A percentile compares a stretch with the other conserved stretches of the same genome.
Evolutionary conservation across 1,140 invertebrate genomes (phyloP).

Genomic region (Rhagoletis zephyria): DNA sequence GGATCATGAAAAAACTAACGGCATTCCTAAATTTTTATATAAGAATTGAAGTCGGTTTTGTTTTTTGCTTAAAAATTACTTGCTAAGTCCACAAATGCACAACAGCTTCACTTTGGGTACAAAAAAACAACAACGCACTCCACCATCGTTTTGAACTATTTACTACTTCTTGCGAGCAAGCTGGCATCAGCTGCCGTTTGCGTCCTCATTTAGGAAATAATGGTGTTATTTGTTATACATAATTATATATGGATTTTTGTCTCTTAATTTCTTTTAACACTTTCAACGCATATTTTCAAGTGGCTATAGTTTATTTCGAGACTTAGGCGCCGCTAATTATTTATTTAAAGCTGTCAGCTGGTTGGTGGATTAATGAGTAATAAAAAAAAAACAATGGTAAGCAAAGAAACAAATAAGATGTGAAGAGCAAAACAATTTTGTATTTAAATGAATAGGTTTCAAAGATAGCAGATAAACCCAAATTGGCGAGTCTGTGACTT

Average conservation of each 20-base stretch:
- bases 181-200: neutral
- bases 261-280: slow-evolving; percentile 42
- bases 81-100: too few species aligned
- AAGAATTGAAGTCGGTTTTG: too few species aligned
- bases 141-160: neutral
- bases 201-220: neutral
- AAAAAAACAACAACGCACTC: neutral
- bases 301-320: neutral
- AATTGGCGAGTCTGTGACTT: too few species aligned
- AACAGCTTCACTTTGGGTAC: neutral
- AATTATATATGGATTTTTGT: slow-evolving; percentile 45
- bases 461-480: too few species aligned
- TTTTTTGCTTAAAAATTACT: too few species aligned
- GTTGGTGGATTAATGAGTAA: neutral
- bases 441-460: too few species aligned
- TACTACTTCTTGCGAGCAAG: neutral
- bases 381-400: neutral
- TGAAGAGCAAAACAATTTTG: neutral
- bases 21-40: too few species aligned
- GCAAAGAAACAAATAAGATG: neutral
- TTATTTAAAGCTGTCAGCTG: slow-evolving; percentile 61
- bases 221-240: slow-evolving; percentile 43
- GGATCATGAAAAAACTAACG: too few species aligned
- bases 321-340: slow-evolving; percentile 71
- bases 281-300: neutral